Percentiles rank a stretch among this genome's conserved stretches.
Conservation (phyloP, 2,113 vertebrate species). For the Pavo muticus region DNA sequence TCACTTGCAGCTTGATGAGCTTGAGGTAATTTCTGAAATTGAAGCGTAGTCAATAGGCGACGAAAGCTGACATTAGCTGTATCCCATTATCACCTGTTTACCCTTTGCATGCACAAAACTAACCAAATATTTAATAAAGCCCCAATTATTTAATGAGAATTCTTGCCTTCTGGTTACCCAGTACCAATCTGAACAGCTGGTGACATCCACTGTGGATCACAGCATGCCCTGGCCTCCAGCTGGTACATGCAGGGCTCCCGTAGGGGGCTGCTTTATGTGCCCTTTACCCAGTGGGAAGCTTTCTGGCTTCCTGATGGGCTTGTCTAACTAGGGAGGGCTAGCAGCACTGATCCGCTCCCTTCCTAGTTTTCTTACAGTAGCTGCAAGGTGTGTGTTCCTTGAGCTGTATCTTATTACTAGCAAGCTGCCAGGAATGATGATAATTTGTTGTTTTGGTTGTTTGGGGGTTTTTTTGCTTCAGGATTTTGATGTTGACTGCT, state of each 20-base stretch:
- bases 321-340: neutral
- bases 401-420: neutral
- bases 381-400: neutral
- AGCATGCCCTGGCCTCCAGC: neutral
- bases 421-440: rapidly evolving
- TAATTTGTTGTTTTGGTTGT: neutral
- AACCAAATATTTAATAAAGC: neutral
- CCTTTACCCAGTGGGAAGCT: neutral
- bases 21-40: neutral
- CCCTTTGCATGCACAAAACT: neutral
- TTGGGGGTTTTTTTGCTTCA: slow-evolving; percentile 47
- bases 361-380: neutral
- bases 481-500: slow-evolving; percentile 93
- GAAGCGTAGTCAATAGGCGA: neutral
- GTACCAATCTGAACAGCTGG: neutral
- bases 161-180: neutral
- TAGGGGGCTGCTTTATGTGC: neutral
- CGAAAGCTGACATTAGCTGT: neutral
- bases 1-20: neutral
- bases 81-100: neutral
- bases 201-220: neutral
- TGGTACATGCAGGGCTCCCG: neutral
- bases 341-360: neutral
- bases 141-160: neutral
- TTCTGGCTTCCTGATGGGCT: neutral